Evolutionary conservation across 1,140 invertebrate species (phyloP), one percentile per base, ranked within the genome.

Genomic region (Drosophila asahinai): DNA sequence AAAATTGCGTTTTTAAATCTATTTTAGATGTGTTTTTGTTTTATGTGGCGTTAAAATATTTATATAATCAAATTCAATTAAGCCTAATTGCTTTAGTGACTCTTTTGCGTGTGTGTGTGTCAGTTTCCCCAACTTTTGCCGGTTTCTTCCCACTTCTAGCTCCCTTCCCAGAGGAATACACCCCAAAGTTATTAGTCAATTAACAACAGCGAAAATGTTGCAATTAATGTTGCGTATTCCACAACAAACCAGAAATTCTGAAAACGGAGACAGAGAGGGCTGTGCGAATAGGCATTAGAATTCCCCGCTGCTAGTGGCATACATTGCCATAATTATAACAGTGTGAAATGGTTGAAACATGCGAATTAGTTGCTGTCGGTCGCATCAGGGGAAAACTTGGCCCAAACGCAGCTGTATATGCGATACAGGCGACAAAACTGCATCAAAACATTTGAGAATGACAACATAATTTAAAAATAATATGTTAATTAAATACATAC

Each of bases 161-260:
- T 38, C 25, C 17, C 27, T 33, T 19, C 57, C 63, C 22, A 14
- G 25, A 14, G 51, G 30, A 14, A 47, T 66, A 43, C 25, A 62
- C 45, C 59, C 62, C 57, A 61, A 65, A 79, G 81, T 76, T 86
- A 76, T 86, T 81, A 86, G 83, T 83, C 86, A 89, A 89, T 89
- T 89, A 90, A 89, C 77, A 81, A 70, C 64, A 74, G 70, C 66
- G 71, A 81, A 73, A 79, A 84, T 90, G 78, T 89, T 79, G 86
- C 78, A 81, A 89, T 79, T 84, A 84, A 83, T 83, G 77, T 84
- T 73, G 70, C 74, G 66, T 72, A 79, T 76, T 78, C 48, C 68
- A 15, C 27, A 61, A 52, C 45, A 65, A 66, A 62, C 22, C 30
- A 51, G 47, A 47, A 33, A 45, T 27, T 48, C 6, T 71, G 57